Percentiles rank a stretch among this genome's conserved stretches.
phyloP scores from a whole-genome alignment of 1,140 invertebrate species.

The Asobara japonica region DNA sequence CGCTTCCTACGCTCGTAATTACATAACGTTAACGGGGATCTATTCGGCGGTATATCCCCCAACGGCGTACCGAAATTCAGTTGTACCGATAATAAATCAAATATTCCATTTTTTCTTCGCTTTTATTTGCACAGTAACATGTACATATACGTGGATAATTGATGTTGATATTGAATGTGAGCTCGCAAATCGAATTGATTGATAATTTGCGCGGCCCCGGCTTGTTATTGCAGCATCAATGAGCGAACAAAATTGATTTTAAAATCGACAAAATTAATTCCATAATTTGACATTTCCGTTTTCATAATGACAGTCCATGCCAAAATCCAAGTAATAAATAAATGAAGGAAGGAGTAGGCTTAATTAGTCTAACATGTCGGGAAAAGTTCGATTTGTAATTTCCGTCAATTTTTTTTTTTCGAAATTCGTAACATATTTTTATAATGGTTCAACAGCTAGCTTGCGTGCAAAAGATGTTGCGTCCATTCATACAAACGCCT shows the following conservation, averaged over 20 bases:
- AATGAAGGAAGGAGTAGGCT: too few species aligned
- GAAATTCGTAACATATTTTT: too few species aligned
- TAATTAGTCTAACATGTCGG: too few species aligned
- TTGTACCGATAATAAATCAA: slow-evolving; percentile 25
- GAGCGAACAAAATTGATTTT: too few species aligned
- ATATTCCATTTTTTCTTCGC: not conserved
- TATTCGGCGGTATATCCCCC: slow-evolving; percentile 25
- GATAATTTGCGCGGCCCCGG: not conserved
- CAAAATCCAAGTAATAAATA: too few species aligned
- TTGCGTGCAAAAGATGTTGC: too few species aligned
- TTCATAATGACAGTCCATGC: too few species aligned
- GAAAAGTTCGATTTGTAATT: too few species aligned
- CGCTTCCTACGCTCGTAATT: slow-evolving; percentile 67
- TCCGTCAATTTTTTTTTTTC: too few species aligned
- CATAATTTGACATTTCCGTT: too few species aligned
- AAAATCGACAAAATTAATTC: not conserved
- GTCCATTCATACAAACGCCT: too few species aligned
- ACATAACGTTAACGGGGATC: slow-evolving; percentile 51
- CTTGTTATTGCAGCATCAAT: not conserved
- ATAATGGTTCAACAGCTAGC: too few species aligned
- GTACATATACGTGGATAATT: not conserved
- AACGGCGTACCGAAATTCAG: slow-evolving; percentile 22
- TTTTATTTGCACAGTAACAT: not conserved
- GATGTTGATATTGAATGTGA: not conserved
- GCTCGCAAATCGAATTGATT: not conserved